Evolutionary conservation across 2,113 vertebrate species (phyloP).

Genomic region (Propithecus coquereli): DNA sequence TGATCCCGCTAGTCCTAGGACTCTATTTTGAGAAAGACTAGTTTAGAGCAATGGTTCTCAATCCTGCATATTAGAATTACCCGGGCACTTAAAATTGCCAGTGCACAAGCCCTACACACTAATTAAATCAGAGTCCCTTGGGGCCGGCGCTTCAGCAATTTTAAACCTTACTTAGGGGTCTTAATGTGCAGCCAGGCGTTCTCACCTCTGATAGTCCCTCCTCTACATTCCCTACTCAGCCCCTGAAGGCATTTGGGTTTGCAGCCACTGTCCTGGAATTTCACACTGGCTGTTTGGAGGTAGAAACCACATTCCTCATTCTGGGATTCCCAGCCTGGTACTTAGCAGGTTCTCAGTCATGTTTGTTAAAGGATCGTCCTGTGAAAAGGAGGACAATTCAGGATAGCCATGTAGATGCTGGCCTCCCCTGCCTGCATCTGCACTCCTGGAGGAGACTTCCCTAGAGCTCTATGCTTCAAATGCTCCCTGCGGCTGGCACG

Average conservation of each 20-base stretch:
- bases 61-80: background rate
- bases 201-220: background rate
- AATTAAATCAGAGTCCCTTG: background rate
- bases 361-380: background rate
- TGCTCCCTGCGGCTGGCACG: background rate
- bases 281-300: background rate
- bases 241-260: background rate
- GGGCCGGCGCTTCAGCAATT: background rate
- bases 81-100: background rate
- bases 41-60: background rate
- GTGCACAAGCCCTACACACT: background rate
- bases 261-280: background rate
- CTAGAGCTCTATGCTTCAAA: background rate
- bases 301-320: background rate
- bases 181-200: background rate
- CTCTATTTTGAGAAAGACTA: background rate
- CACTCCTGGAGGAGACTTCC: background rate
- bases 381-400: background rate
- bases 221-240: background rate
- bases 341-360: background rate
- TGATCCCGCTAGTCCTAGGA: background rate
- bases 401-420: background rate
- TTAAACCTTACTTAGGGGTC: background rate
- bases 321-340: background rate
- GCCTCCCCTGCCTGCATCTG: background rate